Base-by-base conservation (phyloP, 2,113 vertebrate species). In the Podiceps cristatus region DNA sequence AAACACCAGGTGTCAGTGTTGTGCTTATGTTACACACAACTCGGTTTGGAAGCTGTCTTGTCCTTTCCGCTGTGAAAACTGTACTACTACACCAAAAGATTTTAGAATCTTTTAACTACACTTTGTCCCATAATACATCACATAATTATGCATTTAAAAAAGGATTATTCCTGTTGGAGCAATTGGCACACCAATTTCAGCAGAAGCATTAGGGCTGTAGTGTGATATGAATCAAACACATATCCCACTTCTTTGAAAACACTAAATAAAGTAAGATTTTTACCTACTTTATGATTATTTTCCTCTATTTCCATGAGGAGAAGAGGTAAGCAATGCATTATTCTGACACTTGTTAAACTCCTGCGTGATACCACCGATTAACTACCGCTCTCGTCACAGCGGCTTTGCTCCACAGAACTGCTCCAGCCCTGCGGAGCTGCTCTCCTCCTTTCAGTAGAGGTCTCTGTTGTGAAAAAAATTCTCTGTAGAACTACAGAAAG, bases 1-100 rank as follows among this genome's bases (percentile, higher is more conserved):
- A 73, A 96, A 95, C 98, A 98, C 96, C 98, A 98, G 98, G 95
- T 98, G 98, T 98, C 98, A 98, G 97, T 98, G 92, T 98, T 98
- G 98, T 53, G 98, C 98, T 98, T 93, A 89, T 56, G 91, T 98
- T 98, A 75, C 74, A 86, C 29, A 18, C n/a, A 87, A 33, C 44
- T n/a, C 33, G 40, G 27, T 60, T 31, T 9, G n/a, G 53, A 40
- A 37, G 23, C 9, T 7, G 18, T 3, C 74, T 84, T 49, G 15
- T 25, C 89, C 84, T 88, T 60, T 47, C 53, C 45, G 1, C 4
- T 28, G 6, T 5, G n/a, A 55, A 88, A 60, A 86, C 0, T 25
- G 56, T 25, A 18, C 0, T 0, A 47, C 24, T 31, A 59, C 82
- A 76, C 35, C 28, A 62, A 75, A 92, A 78, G 14, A 35, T 47